phyloP scores from a whole-genome alignment of 2,113 vertebrate genomes.

The Cryptotis parvus region DNA sequence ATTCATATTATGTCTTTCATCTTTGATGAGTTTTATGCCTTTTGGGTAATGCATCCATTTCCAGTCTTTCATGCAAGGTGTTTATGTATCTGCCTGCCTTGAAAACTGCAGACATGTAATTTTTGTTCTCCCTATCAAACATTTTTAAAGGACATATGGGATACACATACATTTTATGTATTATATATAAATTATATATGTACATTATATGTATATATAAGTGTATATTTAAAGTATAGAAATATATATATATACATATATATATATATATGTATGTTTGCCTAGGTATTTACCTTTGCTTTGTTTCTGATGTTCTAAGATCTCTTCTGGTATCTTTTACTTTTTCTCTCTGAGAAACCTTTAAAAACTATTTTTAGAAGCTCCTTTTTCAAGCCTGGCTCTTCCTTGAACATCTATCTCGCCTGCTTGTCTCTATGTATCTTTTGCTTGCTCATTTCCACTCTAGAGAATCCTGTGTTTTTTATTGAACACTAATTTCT shows the following conservation, averaged over 20 bases:
- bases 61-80: background rate
- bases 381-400: no score
- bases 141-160: conserved; percentile 38
- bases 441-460: no score
- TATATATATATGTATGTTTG: background rate
- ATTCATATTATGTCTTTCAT: background rate
- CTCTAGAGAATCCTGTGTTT: no score
- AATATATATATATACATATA: no score
- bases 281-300: background rate
- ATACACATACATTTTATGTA: background rate
- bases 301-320: background rate
- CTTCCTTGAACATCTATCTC: no score
- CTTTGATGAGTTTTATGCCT: background rate
- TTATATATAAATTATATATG: background rate
- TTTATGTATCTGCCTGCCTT: background rate
- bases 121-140: background rate
- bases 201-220: no score
- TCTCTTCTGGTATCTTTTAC: background rate
- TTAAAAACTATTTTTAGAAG: background rate
- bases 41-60: background rate
- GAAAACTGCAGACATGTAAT: background rate
- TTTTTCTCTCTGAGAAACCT: background rate
- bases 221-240: no score
- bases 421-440: no score
- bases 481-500: no score